Percentiles rank a stretch among this genome's conserved stretches.
Conservation (phyloP, 1,140 invertebrate species). For the Drusus annulatus region DNA sequence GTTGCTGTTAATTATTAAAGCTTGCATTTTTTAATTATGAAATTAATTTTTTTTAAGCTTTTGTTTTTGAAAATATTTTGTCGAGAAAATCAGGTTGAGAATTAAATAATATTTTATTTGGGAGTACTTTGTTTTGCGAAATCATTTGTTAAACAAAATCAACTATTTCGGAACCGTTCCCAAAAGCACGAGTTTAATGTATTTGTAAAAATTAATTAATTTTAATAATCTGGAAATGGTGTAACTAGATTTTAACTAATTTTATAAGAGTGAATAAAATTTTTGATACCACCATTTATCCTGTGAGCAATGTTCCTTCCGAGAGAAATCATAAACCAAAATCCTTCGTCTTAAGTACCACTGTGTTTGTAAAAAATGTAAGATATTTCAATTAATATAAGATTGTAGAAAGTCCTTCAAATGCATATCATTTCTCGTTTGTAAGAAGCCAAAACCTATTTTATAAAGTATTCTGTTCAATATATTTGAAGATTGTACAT, state of each 20-base stretch:
- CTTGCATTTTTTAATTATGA: too few relatives aligned
- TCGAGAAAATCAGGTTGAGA: too few relatives aligned
- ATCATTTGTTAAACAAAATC: too few relatives aligned
- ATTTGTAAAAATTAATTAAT: background rate
- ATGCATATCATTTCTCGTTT: slow-evolving; percentile 56
- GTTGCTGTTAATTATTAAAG: too few relatives aligned
- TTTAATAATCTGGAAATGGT: background rate
- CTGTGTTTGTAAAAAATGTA: slow-evolving; percentile 15
- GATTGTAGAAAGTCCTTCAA: slow-evolving; percentile 51
- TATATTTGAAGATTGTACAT: slow-evolving; percentile 12
- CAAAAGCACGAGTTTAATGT: background rate
- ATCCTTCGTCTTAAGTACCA: background rate
- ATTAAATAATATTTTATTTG: too few relatives aligned
- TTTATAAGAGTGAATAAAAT: background rate
- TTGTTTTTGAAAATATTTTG: too few relatives aligned
- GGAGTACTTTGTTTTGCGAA: too few relatives aligned
- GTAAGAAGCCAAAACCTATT: slow-evolving; percentile 55
- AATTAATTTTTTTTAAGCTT: too few relatives aligned
- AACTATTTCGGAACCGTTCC: background rate
- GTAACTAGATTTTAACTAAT: background rate
- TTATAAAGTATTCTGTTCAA: slow-evolving; percentile 41
- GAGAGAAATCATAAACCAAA: background rate
- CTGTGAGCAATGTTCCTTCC: background rate
- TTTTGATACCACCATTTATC: background rate
- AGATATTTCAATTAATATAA: background rate